Evolutionary conservation across 2,113 vertebrate genomes (phyloP), one percentile per base, ranked within the genome.

Genomic region (Uria aalge): DNA sequence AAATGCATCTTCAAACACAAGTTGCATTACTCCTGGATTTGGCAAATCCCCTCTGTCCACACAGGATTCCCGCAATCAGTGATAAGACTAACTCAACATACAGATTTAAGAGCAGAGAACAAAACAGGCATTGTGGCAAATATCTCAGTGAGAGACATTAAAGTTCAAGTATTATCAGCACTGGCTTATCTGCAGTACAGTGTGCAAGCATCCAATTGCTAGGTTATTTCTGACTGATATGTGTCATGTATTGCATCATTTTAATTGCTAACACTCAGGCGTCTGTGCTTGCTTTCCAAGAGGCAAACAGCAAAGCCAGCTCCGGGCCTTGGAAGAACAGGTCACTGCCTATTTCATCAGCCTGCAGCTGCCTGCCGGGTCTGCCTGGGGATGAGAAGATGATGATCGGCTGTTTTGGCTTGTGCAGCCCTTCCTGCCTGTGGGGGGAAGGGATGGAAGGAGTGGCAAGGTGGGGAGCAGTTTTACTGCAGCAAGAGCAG

Each of bases 241-340:
- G 0, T 95, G 91, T 95, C 78, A 47, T 4, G 38, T 66, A 88
- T 96, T 96, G 93, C 95, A 74, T 91, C 76, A 95, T 90, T 94
- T 96, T 88, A 91, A 94, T 96, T 97, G 74, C 90, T 88, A 29
- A 18, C 62, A 59, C 62, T 91, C 60, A 11, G 85, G 60, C 9
- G 20, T 91, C 91, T 91, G 63, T 38, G 38, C 78, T 93, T 87
- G 78, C 71, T 94, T 95, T 96, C 81, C 59, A 92, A 91, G 89
- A 92, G 77, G 53, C 24, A 88, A 85, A 53, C 21, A 88, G 48
- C 60, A 94, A 53, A 81, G 32, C 63, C 91, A 67, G 84, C 69
- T 90, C 52, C 1, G 3, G 60, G 52, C 60, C 41, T 73, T 66
- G 91, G 63, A 74, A 80, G 50, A 90, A 4, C n/a, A 80, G 59